Evolutionary conservation across 2,113 vertebrate genomes (phyloP), one percentile per base, ranked within the genome.

Genomic region (Dicerorhinus sumatrensis): DNA sequence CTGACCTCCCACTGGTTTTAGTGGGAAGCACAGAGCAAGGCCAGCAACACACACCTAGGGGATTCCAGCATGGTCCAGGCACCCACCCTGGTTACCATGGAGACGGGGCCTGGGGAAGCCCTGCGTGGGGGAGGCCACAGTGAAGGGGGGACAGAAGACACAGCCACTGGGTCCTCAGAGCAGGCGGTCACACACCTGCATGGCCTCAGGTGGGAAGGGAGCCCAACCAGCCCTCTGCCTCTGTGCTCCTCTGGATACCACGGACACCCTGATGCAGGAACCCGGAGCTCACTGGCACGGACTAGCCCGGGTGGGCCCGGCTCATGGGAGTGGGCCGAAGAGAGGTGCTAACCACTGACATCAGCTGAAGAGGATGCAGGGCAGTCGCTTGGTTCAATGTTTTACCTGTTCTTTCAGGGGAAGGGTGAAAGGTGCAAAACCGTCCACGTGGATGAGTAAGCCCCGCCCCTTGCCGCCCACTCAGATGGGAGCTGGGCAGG

Each of bases 101-200:
- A 82, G 39, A 27, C 3, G 0, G 27, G 76, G 11, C 18, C 58
- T 9, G 14, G 73, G 27, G n/a, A 69, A n/a, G 20, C 18, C 36
- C 20, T 1, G 5, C 1, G 2, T 17, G 16, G 46, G 25, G 17
- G 54, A 20, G 17, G 39, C 17, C 1, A 0, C 9, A 4, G 17
- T 3, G 29, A 67, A 46, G 56, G 46, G 70, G 70, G 54, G 25
- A 5, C 2, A 48, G 39, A 51, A 33, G 31, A 10, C 27, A 51
- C 9, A 54, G 48, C 13, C 29, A 31, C 12, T 2, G 0, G 20
- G 39, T 77, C 23, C 67, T 29, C 12, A 20, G 4, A 56, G 33
- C 4, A 51, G 31, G 39, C 1, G 2, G 16, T 1, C 63, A 7
- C 31, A 86, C 25, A 1, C 39, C 81, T 3, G 25, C 48, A 48